Conservation (phyloP, 2,888 invertebrate species). For the Geophilus truncorum region DNA sequence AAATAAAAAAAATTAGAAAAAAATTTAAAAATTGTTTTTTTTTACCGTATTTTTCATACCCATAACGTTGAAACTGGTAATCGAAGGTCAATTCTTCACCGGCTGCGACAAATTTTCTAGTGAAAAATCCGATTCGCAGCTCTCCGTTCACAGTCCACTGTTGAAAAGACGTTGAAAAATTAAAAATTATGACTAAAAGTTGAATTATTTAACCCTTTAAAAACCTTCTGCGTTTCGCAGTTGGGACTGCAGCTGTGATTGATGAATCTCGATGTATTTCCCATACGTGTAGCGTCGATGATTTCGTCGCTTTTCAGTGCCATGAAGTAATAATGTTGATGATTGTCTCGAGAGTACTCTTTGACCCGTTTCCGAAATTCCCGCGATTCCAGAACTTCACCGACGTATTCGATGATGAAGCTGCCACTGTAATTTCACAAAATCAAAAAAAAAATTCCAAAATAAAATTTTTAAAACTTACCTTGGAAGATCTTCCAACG, state of each 20-base stretch:
- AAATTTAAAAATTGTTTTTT: conserved; percentile 34
- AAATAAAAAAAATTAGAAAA: conserved; percentile 39
- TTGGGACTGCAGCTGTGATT: conserved; percentile 99
- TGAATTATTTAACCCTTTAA: no score
- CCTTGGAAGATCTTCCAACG: conserved; percentile 65
- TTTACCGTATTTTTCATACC: conserved; percentile 53
- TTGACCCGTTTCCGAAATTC: conserved; percentile 84
- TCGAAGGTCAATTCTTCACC: conserved; percentile 98
- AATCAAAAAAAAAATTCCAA: neutral
- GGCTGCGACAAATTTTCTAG: conserved; percentile 69
- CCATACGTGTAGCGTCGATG: conserved; percentile 94
- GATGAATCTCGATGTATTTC: conserved; percentile 94
- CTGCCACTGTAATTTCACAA: conserved; percentile 62
- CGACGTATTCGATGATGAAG: conserved; percentile 97
- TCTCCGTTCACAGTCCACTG: conserved; percentile 60
- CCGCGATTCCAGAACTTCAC: conserved; percentile 89
- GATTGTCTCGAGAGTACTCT: conserved; percentile 82
- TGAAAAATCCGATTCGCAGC: conserved; percentile 93
- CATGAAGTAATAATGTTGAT: conserved; percentile 96
- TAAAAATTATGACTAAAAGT: neutral
- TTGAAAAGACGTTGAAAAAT: conserved; percentile 36
- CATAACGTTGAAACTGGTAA: conserved; percentile 95
- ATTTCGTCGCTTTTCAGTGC: conserved; percentile 85
- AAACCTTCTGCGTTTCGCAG: conserved; percentile 89
- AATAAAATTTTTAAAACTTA: conserved; percentile 51